phyloP scores from a whole-genome alignment of 2,797 vertebrate genomes.

The Philypnodon macrostomus region DNA sequence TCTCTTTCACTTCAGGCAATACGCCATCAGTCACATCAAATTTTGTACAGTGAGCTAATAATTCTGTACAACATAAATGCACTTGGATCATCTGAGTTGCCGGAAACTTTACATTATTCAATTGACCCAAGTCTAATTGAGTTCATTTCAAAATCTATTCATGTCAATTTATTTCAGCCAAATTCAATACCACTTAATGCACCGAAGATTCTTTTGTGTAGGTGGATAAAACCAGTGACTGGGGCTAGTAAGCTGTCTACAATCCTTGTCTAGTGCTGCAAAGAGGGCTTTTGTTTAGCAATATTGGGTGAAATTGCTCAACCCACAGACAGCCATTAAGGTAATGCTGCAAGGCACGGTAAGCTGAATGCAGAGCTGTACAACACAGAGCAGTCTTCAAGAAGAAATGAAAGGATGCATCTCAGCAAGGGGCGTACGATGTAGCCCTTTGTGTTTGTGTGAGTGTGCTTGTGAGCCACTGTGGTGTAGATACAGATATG shows the following conservation, averaged over 20 bases:
- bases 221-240: constrained; percentile 62
- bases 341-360: constrained; percentile 68
- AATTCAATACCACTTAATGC: constrained; percentile 61
- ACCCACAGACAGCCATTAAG: constrained; percentile 69
- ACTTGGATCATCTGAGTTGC: constrained; percentile 25
- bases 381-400: constrained; percentile 51
- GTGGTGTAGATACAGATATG: too few species aligned
- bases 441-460: constrained; percentile 56
- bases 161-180: constrained; percentile 52
- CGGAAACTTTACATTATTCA: constrained; percentile 37
- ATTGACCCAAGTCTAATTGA: constrained; percentile 39
- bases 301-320: constrained; percentile 67
- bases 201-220: constrained; percentile 57
- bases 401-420: constrained; percentile 67
- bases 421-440: constrained; percentile 52
- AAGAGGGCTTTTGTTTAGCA: constrained; percentile 72
- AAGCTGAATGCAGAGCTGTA: constrained; percentile 53
- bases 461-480: constrained; percentile 40
- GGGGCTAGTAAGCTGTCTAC: constrained; percentile 58
- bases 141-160: constrained; percentile 56
- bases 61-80: constrained; percentile 17
- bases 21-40: too few species aligned
- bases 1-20: too few species aligned
- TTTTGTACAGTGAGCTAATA: neutral
- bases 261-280: constrained; percentile 50